phyloP scores from a whole-genome alignment of 2,797 vertebrate genomes.

The Fratercula arctica region DNA sequence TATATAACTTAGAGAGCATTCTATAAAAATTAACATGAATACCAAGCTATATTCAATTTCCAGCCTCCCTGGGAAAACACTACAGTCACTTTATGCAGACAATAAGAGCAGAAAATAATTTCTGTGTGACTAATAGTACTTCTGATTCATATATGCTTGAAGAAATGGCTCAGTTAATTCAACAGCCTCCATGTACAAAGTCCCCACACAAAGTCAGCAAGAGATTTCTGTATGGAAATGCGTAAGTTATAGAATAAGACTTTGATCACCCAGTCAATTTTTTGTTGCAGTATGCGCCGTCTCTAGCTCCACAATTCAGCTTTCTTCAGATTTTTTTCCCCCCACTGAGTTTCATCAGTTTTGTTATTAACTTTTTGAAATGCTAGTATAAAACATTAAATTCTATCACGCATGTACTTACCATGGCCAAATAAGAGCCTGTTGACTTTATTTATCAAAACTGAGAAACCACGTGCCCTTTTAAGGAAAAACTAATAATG shows the following conservation, averaged over 20 bases:
- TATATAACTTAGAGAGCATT: not conserved
- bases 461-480: not conserved
- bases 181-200: not conserved
- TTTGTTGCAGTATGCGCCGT: not conserved
- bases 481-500: not conserved
- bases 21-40: not conserved
- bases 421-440: not conserved
- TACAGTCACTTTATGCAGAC: not conserved
- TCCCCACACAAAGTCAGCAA: not conserved
- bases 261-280: not conserved
- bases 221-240: not conserved
- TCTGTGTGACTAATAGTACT: not conserved
- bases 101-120: not conserved
- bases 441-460: not conserved
- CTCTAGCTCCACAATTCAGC: not conserved
- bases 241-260: not conserved
- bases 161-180: not conserved
- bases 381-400: not conserved
- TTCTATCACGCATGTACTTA: not conserved
- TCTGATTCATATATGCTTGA: not conserved
- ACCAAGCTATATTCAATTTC: not conserved
- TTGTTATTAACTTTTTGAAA: not conserved
- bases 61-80: not conserved
- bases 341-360: not conserved
- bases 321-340: not conserved